phyloP scores from a whole-genome alignment of 2,888 invertebrate species.

The Acronicta psi region DNA sequence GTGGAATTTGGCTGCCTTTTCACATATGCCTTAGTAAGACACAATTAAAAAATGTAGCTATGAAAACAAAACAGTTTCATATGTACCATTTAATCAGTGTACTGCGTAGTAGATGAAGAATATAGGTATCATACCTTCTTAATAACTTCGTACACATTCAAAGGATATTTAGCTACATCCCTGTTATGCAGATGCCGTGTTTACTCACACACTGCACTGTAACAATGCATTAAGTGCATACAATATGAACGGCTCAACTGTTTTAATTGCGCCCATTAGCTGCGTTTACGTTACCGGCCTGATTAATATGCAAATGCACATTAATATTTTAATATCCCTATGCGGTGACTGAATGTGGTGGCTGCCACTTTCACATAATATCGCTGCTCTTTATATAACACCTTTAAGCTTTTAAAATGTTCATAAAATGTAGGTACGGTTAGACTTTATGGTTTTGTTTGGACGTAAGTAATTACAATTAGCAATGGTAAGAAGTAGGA shows the following conservation, averaged over 20 bases:
- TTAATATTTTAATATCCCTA: constrained; percentile 73
- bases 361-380: constrained; percentile 56
- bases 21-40: too few relatives aligned
- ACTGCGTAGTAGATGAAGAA: too few relatives aligned
- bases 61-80: too few relatives aligned
- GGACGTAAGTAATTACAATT: constrained; percentile 21
- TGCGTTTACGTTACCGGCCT: constrained; percentile 73
- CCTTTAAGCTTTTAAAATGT: constrained; percentile 32
- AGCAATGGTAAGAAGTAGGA: background rate
- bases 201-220: constrained; percentile 45
- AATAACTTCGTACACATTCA: background rate
- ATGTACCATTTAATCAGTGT: too few relatives aligned
- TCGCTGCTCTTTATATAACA: constrained; percentile 52
- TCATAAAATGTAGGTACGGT: constrained; percentile 35
- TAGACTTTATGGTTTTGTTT: constrained; percentile 30
- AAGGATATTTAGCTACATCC: constrained; percentile 34
- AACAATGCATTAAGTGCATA: constrained; percentile 71
- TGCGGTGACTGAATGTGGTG: constrained; percentile 51
- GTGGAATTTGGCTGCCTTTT: too few relatives aligned
- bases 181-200: constrained; percentile 41
- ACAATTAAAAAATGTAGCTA: too few relatives aligned
- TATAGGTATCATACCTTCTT: too few relatives aligned
- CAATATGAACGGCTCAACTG: constrained; percentile 75
- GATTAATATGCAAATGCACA: constrained; percentile 78
- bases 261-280: constrained; percentile 78